phyloP scores from a whole-genome alignment of 2,888 invertebrate species.

The Andrena praecox region DNA sequence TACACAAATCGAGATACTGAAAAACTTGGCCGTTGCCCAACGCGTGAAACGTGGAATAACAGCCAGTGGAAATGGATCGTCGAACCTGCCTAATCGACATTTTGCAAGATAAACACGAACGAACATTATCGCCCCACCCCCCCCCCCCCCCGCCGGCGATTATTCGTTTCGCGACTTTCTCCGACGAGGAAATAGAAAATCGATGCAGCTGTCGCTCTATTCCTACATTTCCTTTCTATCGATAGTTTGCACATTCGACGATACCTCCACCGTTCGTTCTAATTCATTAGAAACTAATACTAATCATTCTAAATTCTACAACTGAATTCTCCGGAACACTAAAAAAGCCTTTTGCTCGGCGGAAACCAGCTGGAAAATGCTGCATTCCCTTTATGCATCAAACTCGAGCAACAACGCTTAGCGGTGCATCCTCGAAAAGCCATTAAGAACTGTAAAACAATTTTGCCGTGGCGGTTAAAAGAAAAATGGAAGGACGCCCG shows the following conservation, averaged over 20 bases:
- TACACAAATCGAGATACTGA: conserved; percentile 61
- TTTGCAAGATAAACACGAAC: conserved; percentile 65
- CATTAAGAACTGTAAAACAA: conserved; percentile 9
- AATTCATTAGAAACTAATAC: too few species aligned
- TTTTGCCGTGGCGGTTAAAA: conserved; percentile 1
- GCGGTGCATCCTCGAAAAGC: neutral
- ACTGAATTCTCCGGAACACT: too few species aligned
- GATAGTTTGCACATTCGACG: too few species aligned
- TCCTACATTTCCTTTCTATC: neutral
- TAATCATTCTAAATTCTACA: too few species aligned
- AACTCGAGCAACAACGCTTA: neutral
- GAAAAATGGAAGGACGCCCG: conserved; percentile 7
- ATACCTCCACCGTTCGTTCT: too few species aligned
- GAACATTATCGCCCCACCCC: neutral
- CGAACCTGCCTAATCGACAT: conserved; percentile 71
- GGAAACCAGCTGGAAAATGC: neutral
- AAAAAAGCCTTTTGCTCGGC: neutral
- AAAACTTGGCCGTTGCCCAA: conserved; percentile 77
- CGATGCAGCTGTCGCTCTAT: neutral
- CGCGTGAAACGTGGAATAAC: conserved; percentile 77
- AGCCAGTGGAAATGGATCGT: conserved; percentile 50
- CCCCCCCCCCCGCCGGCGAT: neutral
- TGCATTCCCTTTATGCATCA: too few species aligned
- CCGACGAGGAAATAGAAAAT: neutral
- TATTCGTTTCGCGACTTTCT: neutral